Evolutionary conservation across 2,888 invertebrate species (phyloP), one percentile per base, ranked within the genome.

Genomic region (Entomobrya proxima): DNA sequence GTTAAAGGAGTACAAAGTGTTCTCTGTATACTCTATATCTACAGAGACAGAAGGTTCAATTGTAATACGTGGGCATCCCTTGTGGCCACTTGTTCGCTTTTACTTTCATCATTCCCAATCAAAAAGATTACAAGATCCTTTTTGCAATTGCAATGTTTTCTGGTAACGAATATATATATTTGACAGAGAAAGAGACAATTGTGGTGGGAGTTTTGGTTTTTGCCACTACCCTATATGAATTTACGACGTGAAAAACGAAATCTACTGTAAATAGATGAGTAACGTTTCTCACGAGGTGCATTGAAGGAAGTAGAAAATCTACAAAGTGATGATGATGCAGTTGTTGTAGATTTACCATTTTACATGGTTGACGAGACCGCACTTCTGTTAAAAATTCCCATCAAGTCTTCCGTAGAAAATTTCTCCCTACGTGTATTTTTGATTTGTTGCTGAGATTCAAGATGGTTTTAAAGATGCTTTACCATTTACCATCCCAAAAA

Each of bases 1-100:
- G 18, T 37, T 67, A 40, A 67, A 67, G 67, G 67, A 67, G 67
- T 67, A 40, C 11, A 40, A 27, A 21, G 52, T 52, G 7, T 52
- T 52, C 9, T 18, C 52, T 2, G 18, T 18, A 4, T n/a, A 52
- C 52, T 21, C 11, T 30, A 30, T 30, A 30, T 61, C n/a, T n/a
- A n/a, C n/a, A n/a, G n/a, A n/a, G n/a, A 50, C 13, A 50, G 44
- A n/a, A 18, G 52, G 21, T 52, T 27, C 32, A 61, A 11, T 61
- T 40, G 64, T 27, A 18, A 37, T 67, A 74, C 58, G 35, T 32
- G 27, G 58, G 32, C 77, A 83, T 83, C 86, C 86, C 86, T 77
- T 86, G 86, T 86, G 86, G 78, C 86, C 86, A 86, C 82, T 86
- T 83, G 77, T 84, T 58, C 72, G 64, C 76, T 74, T 77, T 76